phyloP scores from a whole-genome alignment of 2,888 invertebrate species.

The Temnothorax ravouxi region DNA sequence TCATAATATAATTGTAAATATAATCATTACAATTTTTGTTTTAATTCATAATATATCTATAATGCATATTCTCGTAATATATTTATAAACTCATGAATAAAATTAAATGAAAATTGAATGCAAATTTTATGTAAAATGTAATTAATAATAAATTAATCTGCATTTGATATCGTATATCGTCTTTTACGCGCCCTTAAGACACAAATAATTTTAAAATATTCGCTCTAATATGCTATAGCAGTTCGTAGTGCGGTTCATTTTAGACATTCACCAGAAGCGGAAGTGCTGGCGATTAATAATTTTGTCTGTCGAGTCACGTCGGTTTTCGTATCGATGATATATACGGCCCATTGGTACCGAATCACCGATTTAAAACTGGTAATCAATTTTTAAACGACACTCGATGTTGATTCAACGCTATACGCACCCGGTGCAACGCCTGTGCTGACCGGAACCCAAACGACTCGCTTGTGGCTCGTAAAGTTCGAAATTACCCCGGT shows the following conservation, averaged over 20 bases:
- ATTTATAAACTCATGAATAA: neutral
- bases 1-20: neutral
- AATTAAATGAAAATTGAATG: neutral
- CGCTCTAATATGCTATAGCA: neutral
- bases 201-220: neutral
- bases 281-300: constrained; percentile 40
- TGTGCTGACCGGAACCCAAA: constrained; percentile 17
- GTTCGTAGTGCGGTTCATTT: neutral
- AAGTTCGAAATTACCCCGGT: constrained; percentile 43
- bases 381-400: constrained; percentile 55
- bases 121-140: neutral
- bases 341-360: constrained; percentile 34
- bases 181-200: neutral
- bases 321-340: constrained; percentile 41
- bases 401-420: constrained; percentile 43
- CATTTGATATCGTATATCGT: neutral
- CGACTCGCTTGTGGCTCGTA: constrained; percentile 56
- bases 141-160: neutral
- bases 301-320: constrained; percentile 2
- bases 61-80: neutral
- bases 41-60: neutral
- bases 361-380: constrained; percentile 43
- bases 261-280: constrained; percentile 5
- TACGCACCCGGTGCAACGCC: neutral
- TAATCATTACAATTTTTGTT: neutral